Conservation (phyloP, 2,113 vertebrate species). For the Helogale parvula region DNA sequence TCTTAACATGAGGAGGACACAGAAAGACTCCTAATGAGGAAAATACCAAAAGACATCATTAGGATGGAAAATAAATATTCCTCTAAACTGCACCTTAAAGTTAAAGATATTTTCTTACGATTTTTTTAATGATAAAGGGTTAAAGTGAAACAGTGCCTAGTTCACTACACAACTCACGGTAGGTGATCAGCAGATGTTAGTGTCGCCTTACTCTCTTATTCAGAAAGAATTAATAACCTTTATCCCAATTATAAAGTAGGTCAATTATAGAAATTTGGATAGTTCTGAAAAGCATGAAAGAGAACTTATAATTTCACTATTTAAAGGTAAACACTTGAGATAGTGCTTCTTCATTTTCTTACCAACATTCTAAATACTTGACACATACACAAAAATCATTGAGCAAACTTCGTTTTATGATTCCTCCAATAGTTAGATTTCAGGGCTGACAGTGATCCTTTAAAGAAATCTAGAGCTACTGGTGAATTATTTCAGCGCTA, state of each 20-base stretch:
- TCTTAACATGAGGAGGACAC: background rate
- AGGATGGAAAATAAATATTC: background rate
- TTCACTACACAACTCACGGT: background rate
- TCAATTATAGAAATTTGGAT: background rate
- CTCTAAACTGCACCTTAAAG: background rate
- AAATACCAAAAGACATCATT: background rate
- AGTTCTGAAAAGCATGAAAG: background rate
- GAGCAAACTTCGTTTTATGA: background rate
- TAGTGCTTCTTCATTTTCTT: constrained; percentile 40
- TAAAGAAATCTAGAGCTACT: background rate
- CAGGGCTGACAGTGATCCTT: background rate
- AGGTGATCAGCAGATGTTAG: background rate
- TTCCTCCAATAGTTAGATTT: background rate
- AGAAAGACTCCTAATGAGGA: background rate
- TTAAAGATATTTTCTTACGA: background rate
- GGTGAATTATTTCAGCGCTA: background rate
- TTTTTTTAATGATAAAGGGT: background rate
- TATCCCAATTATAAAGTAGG: background rate
- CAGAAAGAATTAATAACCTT: background rate
- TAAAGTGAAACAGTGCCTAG: background rate
- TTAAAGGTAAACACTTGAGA: background rate
- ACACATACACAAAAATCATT: background rate
- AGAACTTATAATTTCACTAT: background rate
- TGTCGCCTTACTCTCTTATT: background rate
- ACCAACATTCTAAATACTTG: background rate